Conservation (phyloP, 2,888 invertebrate genomes). For the Cerastis rubricosa region DNA sequence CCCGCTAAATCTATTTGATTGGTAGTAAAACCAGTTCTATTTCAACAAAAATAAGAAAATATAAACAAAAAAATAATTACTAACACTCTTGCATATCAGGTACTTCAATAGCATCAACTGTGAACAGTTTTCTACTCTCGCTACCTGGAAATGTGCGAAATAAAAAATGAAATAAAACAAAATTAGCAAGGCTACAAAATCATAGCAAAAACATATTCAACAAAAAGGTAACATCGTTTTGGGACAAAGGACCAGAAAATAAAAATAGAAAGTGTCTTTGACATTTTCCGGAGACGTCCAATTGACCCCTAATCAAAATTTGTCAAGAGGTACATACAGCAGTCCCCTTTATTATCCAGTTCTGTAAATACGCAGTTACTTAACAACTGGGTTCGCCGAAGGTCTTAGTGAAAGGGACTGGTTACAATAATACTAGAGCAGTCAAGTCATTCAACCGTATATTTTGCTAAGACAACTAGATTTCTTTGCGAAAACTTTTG, state of each 20-base stretch:
- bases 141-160: constrained; percentile 83
- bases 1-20: neutral
- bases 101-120: constrained; percentile 86
- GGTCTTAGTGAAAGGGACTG: constrained; percentile 25
- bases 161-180: constrained; percentile 69
- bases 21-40: constrained; percentile 30
- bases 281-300: constrained; percentile 11
- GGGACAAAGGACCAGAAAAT: constrained; percentile 2
- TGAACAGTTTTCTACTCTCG: constrained; percentile 82
- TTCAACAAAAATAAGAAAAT: constrained; percentile 50
- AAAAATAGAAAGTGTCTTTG: neutral
- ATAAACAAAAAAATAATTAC: constrained; percentile 76
- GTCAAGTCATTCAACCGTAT: neutral
- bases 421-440: constrained; percentile 2
- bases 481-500: constrained; percentile 16
- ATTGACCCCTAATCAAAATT: constrained; percentile 28
- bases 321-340: constrained; percentile 12
- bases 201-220: neutral
- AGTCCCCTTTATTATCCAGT: neutral
- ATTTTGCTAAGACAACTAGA: constrained; percentile 7
- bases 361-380: constrained; percentile 12
- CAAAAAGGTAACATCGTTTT: neutral
- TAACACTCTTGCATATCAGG: constrained; percentile 89
- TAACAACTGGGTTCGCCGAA: constrained; percentile 11
- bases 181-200: constrained; percentile 69